These are phyloP conservation scores for Phyllotis vaccarum DNA, from an alignment of 2,797 vertebrate genomes.

Conservation along the genomic window DNA sequence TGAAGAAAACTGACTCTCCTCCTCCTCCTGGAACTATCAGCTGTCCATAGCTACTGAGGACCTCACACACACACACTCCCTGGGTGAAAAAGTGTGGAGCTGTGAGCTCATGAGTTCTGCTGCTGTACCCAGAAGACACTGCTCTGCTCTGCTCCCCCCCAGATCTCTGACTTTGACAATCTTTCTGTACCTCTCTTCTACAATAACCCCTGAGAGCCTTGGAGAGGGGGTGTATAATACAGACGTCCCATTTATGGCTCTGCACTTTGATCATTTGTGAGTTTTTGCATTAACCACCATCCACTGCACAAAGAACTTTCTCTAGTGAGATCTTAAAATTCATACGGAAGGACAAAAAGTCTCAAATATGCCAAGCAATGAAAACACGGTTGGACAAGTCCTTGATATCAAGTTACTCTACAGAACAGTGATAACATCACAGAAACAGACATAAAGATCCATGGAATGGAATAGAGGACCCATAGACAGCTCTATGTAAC, in stretches of 20 bases:
- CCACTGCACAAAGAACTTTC: background rate
- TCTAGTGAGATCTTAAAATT: background rate
- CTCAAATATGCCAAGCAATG: background rate
- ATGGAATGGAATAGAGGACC: background rate
- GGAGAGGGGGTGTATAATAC: background rate
- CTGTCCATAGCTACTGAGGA: no score
- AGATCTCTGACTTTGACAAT: background rate
- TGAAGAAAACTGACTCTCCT: background rate
- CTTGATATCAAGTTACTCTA: no score
- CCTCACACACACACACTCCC: no score
- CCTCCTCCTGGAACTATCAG: background rate
- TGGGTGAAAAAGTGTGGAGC: no score
- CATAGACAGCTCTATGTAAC: background rate
- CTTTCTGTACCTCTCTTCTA: background rate
- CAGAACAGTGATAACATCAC: background rate
- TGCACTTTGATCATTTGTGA: background rate
- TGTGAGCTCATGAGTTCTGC: background rate
- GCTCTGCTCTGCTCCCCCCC: background rate
- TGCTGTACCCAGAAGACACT: background rate
- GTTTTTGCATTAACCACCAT: background rate
- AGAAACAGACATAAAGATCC: background rate
- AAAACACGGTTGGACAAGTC: no score
- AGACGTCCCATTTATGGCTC: background rate
- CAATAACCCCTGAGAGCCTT: background rate
- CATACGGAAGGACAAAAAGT: background rate